Evolutionary conservation across 2,888 invertebrate genomes (phyloP).

Genomic region (Ditylenchus weischeri): DNA sequence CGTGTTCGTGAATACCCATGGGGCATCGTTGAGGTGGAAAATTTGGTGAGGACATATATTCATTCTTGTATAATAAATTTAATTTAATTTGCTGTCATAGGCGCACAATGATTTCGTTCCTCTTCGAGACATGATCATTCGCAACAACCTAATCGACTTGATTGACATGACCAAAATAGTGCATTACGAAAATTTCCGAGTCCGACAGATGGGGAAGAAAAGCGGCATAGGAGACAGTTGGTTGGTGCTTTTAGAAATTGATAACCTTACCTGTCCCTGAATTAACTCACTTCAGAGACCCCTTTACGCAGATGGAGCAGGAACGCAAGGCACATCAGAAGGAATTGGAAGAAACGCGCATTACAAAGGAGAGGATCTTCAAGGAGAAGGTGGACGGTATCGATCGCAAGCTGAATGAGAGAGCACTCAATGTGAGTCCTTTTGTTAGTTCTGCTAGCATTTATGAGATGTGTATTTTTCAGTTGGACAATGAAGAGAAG

Average conservation of each 20-base stretch:
- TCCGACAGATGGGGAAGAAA: constrained; percentile 49
- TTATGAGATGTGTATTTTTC: background rate
- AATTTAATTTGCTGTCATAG: too few species aligned
- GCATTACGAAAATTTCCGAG: constrained; percentile 98
- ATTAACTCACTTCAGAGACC: constrained; percentile 72
- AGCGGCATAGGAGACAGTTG: constrained; percentile 37
- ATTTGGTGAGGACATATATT: constrained; percentile 71
- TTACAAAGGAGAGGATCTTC: constrained; percentile 89
- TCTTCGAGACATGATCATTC: constrained; percentile 84
- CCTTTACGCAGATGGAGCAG: constrained; percentile 95
- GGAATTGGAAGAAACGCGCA: constrained; percentile 72
- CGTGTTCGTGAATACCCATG: constrained; percentile 90
- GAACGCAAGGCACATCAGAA: constrained; percentile 75
- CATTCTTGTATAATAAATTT: too few species aligned
- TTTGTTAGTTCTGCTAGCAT: constrained; percentile 6
- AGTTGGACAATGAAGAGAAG: constrained; percentile 31
- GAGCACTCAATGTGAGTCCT: constrained; percentile 25
- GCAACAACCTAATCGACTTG: constrained; percentile 53
- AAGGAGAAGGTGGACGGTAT: constrained; percentile 92
- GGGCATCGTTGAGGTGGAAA: constrained; percentile 95
- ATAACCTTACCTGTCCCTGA: background rate
- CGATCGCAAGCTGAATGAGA: constrained; percentile 70
- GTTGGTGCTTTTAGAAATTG: constrained; percentile 9
- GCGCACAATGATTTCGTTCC: constrained; percentile 95
- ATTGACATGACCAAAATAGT: constrained; percentile 69